Evolutionary conservation across 2,888 invertebrate species (phyloP).

Genomic region (Mongoloraphidia duomilia): DNA sequence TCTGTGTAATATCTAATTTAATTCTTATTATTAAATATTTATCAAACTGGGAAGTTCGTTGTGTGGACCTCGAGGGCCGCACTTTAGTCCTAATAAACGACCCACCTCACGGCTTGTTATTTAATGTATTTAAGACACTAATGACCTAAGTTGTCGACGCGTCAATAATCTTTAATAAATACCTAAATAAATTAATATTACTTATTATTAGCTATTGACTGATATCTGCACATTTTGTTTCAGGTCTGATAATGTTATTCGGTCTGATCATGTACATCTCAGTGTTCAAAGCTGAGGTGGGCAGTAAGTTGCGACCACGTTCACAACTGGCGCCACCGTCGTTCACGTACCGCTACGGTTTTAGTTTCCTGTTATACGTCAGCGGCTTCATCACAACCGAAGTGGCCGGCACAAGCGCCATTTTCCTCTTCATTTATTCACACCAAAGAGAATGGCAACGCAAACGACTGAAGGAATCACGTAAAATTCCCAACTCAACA

Average conservation of each 20-base stretch:
- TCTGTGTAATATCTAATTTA: no score
- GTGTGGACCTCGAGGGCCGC: no score
- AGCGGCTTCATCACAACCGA: conserved; percentile 74
- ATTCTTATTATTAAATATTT: no score
- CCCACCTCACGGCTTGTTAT: no score
- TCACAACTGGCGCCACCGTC: conserved; percentile 63
- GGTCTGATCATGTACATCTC: conserved; percentile 89
- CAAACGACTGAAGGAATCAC: conserved; percentile 31
- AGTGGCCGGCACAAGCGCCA: conserved; percentile 71
- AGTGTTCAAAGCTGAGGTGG: conserved; percentile 80
- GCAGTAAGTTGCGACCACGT: conserved; percentile 68
- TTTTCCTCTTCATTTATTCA: conserved; percentile 75
- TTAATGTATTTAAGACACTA: no score
- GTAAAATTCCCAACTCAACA: conserved; percentile 36
- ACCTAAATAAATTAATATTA: no score
- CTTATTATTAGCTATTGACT: no score
- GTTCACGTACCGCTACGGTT: conserved; percentile 78
- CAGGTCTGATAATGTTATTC: conserved; percentile 79
- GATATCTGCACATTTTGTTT: conserved; percentile 19
- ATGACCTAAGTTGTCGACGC: no score
- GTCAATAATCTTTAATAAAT: no score
- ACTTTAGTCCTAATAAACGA: no score
- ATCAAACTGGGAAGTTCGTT: no score
- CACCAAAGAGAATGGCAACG: conserved; percentile 51
- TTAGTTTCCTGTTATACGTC: conserved; percentile 74